A percentile compares a stretch with the other conserved stretches of the same genome.
phyloP scores from a whole-genome alignment of 2,797 vertebrate species.

The Diglossa cyanea region DNA sequence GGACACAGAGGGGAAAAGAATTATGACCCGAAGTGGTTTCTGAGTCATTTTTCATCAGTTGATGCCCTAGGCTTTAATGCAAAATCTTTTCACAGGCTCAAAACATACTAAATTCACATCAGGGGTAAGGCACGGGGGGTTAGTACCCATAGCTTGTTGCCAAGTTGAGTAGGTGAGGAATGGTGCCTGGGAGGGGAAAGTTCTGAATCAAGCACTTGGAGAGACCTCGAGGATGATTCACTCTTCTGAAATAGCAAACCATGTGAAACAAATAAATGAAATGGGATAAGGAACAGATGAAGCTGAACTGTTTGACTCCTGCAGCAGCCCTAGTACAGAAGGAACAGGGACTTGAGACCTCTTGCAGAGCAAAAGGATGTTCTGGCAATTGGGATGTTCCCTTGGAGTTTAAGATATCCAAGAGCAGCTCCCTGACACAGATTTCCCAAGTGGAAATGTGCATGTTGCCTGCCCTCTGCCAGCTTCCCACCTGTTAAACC shows the following conservation, averaged over 20 bases:
- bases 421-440: not conserved
- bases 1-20: not conserved
- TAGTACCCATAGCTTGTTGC: not conserved
- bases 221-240: not conserved
- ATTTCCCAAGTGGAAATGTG: not conserved
- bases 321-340: not conserved
- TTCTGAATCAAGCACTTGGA: not conserved
- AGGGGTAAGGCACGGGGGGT: not conserved
- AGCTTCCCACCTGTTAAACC: not conserved
- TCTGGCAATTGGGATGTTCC: not conserved
- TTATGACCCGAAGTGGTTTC: not conserved
- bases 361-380: not conserved
- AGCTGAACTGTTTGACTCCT: not conserved
- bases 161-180: not conserved
- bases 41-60: not conserved
- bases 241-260: not conserved
- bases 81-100: not conserved
- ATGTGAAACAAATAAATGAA: not conserved
- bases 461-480: not conserved
- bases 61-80: not conserved
- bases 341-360: accelerated
- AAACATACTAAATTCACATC: not conserved
- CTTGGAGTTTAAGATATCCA: not conserved
- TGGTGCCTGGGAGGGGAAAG: not conserved
- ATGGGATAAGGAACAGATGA: not conserved